phyloP scores from a whole-genome alignment of 2,113 vertebrate species.

The Acinonyx jubatus region DNA sequence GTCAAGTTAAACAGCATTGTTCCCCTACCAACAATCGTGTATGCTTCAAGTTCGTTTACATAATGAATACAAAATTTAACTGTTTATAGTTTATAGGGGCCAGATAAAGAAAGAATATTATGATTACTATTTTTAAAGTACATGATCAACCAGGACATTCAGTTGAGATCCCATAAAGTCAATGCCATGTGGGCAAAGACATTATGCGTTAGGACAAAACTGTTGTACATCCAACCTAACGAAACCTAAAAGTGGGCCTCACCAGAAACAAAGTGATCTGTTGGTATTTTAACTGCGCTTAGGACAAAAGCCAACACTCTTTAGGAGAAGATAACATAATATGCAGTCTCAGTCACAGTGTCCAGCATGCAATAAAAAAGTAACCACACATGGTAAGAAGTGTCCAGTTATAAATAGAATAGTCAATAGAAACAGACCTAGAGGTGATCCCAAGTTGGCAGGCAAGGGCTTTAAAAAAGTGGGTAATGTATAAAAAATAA shows the following conservation, averaged over 20 bases:
- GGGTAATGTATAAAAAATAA: neutral
- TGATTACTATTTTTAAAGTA: neutral
- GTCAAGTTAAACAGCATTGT: neutral
- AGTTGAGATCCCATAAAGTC: neutral
- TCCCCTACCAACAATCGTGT: neutral
- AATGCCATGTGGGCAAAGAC: neutral
- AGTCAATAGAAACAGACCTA: neutral
- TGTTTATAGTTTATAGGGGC: neutral
- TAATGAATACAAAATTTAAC: neutral
- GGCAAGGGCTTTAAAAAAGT: neutral
- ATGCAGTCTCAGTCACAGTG: neutral
- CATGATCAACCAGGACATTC: neutral
- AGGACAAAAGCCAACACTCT: neutral
- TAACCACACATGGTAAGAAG: neutral
- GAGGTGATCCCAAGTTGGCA: neutral
- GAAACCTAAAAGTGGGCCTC: neutral
- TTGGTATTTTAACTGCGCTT: neutral
- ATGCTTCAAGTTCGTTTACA: neutral
- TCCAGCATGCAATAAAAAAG: neutral
- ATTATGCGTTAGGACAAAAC: neutral
- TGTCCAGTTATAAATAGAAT: neutral
- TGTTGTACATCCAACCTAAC: neutral
- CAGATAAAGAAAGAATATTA: neutral
- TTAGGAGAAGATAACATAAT: neutral
- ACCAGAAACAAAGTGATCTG: neutral